phyloP scores from a whole-genome alignment of 2,888 invertebrate genomes.

The Andrena fulva region DNA sequence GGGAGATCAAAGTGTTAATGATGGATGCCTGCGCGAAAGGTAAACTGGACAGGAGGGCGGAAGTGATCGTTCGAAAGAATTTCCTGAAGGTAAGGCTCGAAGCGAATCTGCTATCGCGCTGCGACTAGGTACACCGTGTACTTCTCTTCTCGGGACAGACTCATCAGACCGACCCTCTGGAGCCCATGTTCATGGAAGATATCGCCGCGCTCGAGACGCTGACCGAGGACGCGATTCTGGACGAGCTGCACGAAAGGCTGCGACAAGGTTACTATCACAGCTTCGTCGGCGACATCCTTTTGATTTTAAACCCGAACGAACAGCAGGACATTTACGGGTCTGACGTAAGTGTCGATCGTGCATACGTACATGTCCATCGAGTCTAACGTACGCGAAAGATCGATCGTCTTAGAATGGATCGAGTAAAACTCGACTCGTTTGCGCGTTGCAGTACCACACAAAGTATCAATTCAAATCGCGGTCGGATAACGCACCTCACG shows the following conservation, averaged over 20 bases:
- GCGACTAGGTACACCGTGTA: not conserved
- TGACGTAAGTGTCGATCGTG: conserved; percentile 86
- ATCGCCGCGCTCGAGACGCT: conserved; percentile 91
- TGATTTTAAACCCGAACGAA: conserved; percentile 93
- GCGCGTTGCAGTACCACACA: conserved; percentile 88
- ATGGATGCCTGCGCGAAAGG: conserved; percentile 86
- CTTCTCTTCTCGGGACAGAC: conserved; percentile 63
- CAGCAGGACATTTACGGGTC: conserved; percentile 90
- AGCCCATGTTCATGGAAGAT: conserved; percentile 93
- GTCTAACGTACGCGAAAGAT: not conserved
- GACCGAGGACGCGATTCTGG: conserved; percentile 90
- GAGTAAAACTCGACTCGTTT: not conserved
- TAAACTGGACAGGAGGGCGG: conserved; percentile 85
- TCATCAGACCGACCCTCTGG: conserved; percentile 85
- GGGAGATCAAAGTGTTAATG: conserved; percentile 89
- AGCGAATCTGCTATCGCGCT: not conserved
- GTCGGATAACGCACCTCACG: conserved; percentile 95
- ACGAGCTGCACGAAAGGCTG: conserved; percentile 89
- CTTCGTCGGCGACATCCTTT: conserved; percentile 92
- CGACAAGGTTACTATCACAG: conserved; percentile 90
- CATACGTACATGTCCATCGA: not conserved
- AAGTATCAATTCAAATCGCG: conserved; percentile 94
- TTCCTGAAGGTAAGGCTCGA: conserved; percentile 80
- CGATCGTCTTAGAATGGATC: not conserved
- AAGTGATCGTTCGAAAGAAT: conserved; percentile 84